Evolutionary conservation across 2,797 vertebrate genomes (phyloP), one percentile per base, ranked within the genome.

Genomic region (Catostomus latipinnis): DNA sequence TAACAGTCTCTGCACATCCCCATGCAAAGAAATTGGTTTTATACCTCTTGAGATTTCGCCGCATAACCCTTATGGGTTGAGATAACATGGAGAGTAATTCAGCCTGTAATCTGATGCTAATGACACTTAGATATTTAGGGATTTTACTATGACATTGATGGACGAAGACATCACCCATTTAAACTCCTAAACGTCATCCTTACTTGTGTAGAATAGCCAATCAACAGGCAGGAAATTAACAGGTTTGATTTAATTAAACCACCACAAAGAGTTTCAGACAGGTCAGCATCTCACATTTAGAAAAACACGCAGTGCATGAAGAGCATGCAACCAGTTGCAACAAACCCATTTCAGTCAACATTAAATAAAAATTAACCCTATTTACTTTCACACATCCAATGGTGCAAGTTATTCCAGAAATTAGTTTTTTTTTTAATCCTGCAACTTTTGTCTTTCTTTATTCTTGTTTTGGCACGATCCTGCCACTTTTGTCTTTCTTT

Each of bases 41-140:
- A 90, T 90, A 88, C 88, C 82, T 81, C 86, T 86, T 84, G 86
- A 78, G 85, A 74, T 85, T 90, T 93, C 88, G 89, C 80, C 81
- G 53, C 85, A 58, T 1, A 89, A 89, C 92, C 90, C 87, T 94
- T 90, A 87, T 72, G 82, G 86, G 71, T 57, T 83, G 85, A 74
- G 81, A 87, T 83, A 88, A 89, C 83, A 78, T 83, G 73, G 78
- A 79, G 77, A 72, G 81, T 66, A 78, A 81, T 48, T 85, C 58
- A 18, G 45, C 74, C 83, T 80, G 74, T 34, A 73, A 58, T 74
- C 81, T 56, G 4, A 53, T 58, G 53, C 34, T 34, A 34, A 34
- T 34, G 22, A 58, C 48, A n/a, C 10, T 10, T 10, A 8, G 49
- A 68, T 57, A 71, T 54, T 58, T 67, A 49, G 18, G 12, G 53